Base-by-base conservation (phyloP, 1,140 invertebrate genomes). In the Berghia stephanieae region DNA sequence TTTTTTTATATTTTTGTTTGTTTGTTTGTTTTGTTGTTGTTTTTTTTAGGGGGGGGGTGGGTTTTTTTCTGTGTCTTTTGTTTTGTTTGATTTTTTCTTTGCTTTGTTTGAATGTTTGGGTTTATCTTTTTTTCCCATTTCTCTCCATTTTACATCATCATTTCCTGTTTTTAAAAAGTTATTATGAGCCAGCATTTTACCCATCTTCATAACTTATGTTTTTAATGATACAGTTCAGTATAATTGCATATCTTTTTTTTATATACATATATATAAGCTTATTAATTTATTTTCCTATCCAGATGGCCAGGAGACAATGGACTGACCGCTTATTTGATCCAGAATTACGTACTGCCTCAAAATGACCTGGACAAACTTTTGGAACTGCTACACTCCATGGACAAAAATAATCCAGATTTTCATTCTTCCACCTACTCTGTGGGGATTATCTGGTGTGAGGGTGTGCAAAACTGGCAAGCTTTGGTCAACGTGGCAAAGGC, bases 261-360 rank as follows among this genome's bases (percentile, higher is more conserved):
- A n/a, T n/a, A n/a, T n/a, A n/a, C n/a, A n/a, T n/a, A n/a, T n/a
- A n/a, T n/a, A n/a, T n/a, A n/a, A n/a, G n/a, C n/a, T n/a, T n/a
- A n/a, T n/a, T n/a, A n/a, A n/a, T n/a, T n/a, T n/a, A n/a, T n/a
- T n/a, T n/a, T n/a, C n/a, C n/a, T n/a, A n/a, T n/a, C n/a, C 74
- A 76, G 74, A n/a, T 76, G 74, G 74, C 74, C 74, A 42, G 74
- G 74, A 34, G 55, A 76, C 52, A 76, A 76, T 76, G 57, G 46
- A 68, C 63, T 76, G 60, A 76, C 74, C 4, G 74, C 34, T 3
- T 76, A 76, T 76, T 21, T 76, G 2, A 63, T 38, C 5, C 74
- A 76, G 34, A 76, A 67, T 43, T 49, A 76, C 68, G 43, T 76
- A 2, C 13, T 76, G 43, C 74, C 74, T 31, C 13, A 8, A 31